Conservation (phyloP, 2,888 invertebrate genomes). For the Chydorus sphaericus region DNA sequence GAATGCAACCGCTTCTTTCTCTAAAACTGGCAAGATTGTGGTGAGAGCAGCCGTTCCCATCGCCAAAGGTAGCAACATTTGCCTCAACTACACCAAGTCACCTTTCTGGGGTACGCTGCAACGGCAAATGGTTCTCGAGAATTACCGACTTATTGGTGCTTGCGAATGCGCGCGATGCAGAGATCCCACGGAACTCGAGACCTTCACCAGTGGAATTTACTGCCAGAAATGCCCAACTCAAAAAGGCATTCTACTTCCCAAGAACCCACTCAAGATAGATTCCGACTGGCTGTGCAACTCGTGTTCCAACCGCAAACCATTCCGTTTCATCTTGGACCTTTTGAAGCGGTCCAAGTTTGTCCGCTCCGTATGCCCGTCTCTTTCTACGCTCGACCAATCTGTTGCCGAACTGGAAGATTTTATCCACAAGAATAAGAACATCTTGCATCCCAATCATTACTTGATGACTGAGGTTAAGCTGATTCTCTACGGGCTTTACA, state of each 20-base stretch:
- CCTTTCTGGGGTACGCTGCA: slow-evolving; percentile 66
- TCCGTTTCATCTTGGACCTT: no score
- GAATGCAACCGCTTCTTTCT: slow-evolving; percentile 67
- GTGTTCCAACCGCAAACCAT: slow-evolving; percentile 3
- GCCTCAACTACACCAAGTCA: slow-evolving; percentile 75
- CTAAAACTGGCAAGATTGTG: slow-evolving; percentile 42
- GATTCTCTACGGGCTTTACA: slow-evolving; percentile 55
- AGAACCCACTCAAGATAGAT: slow-evolving; percentile 32
- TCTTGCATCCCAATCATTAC: no score
- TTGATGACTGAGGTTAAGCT: no score
- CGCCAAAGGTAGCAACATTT: slow-evolving; percentile 46
- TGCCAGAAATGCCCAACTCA: slow-evolving; percentile 42
- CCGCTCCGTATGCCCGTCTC: no score
- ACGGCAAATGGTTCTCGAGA: slow-evolving; percentile 52
- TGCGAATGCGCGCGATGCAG: slow-evolving; percentile 53
- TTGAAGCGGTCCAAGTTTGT: no score
- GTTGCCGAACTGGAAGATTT: no score
- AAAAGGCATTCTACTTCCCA: slow-evolving; percentile 45
- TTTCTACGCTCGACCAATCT: no score
- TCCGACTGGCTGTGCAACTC: slow-evolving; percentile 26
- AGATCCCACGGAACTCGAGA: slow-evolving; percentile 56
- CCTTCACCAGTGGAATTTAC: slow-evolving; percentile 54
- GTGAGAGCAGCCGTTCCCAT: slow-evolving; percentile 47
- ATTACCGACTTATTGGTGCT: slow-evolving; percentile 62
- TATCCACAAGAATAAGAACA: no score